A percentile compares a stretch with the other conserved stretches of the same genome.
Evolutionary conservation across 2,797 vertebrate genomes (phyloP).

Genomic region (Cygnus olor): DNA sequence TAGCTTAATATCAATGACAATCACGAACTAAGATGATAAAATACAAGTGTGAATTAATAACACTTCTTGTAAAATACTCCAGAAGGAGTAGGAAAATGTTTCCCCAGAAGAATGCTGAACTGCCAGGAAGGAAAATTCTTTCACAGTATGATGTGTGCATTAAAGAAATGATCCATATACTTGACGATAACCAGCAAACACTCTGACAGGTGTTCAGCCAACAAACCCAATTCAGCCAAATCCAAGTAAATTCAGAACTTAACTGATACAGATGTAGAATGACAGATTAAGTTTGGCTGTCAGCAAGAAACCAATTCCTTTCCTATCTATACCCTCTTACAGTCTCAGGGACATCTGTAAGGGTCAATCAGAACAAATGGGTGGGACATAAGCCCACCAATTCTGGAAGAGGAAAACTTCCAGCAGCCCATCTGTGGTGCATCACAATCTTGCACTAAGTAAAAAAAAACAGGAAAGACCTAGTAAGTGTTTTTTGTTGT

Average conservation of each 20-base stretch:
- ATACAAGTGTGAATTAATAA: not conserved
- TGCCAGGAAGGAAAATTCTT: not conserved
- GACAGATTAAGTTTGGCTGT: not conserved
- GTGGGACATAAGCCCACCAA: not conserved
- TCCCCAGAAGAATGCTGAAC: not conserved
- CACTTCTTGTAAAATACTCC: not conserved
- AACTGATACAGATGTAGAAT: not conserved
- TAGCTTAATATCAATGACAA: not conserved
- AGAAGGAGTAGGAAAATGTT: not conserved
- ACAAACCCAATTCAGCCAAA: not conserved
- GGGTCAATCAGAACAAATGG: not conserved
- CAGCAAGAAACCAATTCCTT: not conserved
- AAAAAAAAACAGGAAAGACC: not conserved
- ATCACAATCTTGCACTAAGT: not conserved
- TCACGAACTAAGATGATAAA: not conserved
- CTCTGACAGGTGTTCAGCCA: not conserved
- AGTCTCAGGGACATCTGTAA: not conserved
- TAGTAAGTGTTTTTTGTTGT: not conserved
- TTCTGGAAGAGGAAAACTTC: not conserved
- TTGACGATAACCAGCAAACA: not conserved
- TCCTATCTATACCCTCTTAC: not conserved
- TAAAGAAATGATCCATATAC: not conserved
- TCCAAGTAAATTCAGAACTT: not conserved
- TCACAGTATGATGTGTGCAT: not conserved
- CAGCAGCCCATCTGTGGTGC: not conserved